These are phyloP conservation scores for Eulacestoma nigropectus DNA, from an alignment of 2,113 vertebrate species.

Conservation along the genomic window DNA sequence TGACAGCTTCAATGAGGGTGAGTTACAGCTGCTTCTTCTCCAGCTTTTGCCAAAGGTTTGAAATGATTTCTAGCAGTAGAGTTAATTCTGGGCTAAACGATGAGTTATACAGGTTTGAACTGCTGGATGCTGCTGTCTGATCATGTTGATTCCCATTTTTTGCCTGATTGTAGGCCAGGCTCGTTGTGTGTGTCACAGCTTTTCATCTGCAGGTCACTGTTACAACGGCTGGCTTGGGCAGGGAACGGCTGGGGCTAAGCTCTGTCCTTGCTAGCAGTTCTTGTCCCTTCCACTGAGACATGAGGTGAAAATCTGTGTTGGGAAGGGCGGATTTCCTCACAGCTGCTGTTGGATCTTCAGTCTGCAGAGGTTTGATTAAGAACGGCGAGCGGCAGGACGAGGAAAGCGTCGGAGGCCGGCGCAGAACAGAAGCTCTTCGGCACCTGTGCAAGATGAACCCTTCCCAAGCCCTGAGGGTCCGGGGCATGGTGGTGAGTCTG, in stretches of 20 bases:
- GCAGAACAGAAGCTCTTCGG: constrained; percentile 90
- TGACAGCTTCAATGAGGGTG: constrained; percentile 98
- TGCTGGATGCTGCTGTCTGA: not conserved
- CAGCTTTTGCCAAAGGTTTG: not conserved
- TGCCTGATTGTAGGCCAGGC: not conserved
- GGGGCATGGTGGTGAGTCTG: constrained; percentile 94
- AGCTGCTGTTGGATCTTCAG: constrained; percentile 53
- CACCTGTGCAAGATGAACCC: constrained; percentile 98
- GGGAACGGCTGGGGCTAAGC: not conserved
- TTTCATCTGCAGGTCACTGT: not conserved
- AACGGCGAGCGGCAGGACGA: constrained; percentile 96
- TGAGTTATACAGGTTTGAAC: rapidly evolving
- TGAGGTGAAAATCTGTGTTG: rapidly evolving
- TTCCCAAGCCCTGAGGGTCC: constrained; percentile 91
- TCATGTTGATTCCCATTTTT: rapidly evolving
- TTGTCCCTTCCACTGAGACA: rapidly evolving
- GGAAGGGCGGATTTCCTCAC: not conserved
- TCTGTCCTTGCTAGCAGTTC: rapidly evolving
- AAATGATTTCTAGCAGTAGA: not conserved
- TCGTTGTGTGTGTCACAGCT: rapidly evolving
- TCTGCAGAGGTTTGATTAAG: constrained; percentile 94
- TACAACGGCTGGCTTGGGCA: not conserved
- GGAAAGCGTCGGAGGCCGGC: constrained; percentile 91
- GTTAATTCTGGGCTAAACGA: not conserved
- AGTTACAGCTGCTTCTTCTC: not conserved